Conservation (phyloP, 2,797 vertebrate species). For the Clarias platycephalus region DNA sequence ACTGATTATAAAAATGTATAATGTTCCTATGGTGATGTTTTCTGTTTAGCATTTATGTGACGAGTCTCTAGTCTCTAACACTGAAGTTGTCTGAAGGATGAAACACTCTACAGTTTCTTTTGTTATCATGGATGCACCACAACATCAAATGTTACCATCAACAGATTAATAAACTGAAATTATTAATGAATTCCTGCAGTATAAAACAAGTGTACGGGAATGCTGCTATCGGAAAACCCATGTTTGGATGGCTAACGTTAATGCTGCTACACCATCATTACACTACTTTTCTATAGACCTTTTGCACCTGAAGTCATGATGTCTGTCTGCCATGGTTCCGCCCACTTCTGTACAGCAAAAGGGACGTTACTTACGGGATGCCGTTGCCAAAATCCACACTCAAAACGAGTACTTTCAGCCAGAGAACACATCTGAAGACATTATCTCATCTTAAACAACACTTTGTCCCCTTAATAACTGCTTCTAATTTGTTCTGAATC, state of each 20-base stretch:
- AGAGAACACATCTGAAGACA: too few species aligned
- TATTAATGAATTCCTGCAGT: background rate
- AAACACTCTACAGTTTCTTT: background rate
- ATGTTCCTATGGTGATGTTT: background rate
- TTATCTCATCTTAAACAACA: too few species aligned
- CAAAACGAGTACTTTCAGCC: too few species aligned
- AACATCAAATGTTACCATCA: background rate
- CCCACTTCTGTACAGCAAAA: too few species aligned
- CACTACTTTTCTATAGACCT: background rate
- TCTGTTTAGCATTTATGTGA: background rate
- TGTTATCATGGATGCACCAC: background rate
- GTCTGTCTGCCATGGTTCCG: too few species aligned
- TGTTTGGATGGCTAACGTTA: background rate
- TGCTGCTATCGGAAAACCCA: background rate
- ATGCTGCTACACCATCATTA: background rate
- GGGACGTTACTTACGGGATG: too few species aligned
- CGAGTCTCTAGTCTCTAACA: background rate
- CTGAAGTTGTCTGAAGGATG: background rate
- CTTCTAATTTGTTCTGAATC: too few species aligned
- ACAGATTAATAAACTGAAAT: background rate
- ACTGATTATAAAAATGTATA: background rate
- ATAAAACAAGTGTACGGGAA: background rate
- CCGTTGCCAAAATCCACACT: too few species aligned
- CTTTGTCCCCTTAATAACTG: too few species aligned
- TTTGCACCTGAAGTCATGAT: too few species aligned